phyloP scores from a whole-genome alignment of 2,797 vertebrate species.

The Pterois miles region DNA sequence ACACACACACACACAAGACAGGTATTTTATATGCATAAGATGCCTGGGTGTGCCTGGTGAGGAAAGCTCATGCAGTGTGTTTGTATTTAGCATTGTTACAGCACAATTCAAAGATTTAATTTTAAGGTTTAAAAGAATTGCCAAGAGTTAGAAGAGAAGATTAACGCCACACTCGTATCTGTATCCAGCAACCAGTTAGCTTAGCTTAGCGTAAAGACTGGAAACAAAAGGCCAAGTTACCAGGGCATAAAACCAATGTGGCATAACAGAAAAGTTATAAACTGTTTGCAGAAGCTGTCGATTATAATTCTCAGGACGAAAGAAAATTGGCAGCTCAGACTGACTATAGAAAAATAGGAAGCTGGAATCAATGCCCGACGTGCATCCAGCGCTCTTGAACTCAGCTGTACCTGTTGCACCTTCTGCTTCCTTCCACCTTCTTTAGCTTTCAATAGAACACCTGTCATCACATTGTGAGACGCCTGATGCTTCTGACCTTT shows the following conservation, averaged over 20 bases:
- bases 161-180: too few relatives aligned
- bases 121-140: too few relatives aligned
- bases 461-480: slow-evolving; percentile 33
- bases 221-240: too few relatives aligned
- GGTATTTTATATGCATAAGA: not conserved
- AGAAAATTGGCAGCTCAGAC: not conserved
- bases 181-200: too few relatives aligned
- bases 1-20: not conserved
- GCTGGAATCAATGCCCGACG: not conserved
- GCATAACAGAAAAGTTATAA: not conserved
- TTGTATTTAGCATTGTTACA: not conserved
- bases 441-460: slow-evolving; percentile 34
- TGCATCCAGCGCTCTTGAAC: slow-evolving; percentile 26
- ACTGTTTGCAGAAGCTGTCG: not conserved
- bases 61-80: not conserved
- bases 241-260: too few relatives aligned
- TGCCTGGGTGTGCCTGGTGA: not conserved
- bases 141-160: too few relatives aligned
- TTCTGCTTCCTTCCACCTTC: not conserved
- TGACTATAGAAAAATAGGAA: not conserved
- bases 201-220: too few relatives aligned
- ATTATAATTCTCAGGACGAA: not conserved
- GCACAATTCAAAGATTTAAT: not conserved
- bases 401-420: not conserved
- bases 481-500: slow-evolving; percentile 58